Evolutionary conservation across 2,797 vertebrate species (phyloP), one percentile per base, ranked within the genome.

Genomic region (Thamnophis elegans): DNA sequence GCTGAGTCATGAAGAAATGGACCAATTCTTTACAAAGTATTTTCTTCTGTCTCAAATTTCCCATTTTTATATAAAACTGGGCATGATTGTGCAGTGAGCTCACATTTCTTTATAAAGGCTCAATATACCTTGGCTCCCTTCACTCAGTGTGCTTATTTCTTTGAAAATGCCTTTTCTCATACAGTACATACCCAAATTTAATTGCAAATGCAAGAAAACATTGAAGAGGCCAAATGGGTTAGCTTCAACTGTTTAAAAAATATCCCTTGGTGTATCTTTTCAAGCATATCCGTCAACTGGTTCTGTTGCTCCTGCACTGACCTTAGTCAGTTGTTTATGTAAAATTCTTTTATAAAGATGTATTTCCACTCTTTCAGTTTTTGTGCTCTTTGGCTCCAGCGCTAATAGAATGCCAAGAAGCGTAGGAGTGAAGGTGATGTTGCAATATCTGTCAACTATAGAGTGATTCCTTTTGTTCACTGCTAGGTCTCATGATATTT

Each of bases 331-430:
- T 96, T 89, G 94, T 95, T 94, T 95, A 91, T 91, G 86, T 90
- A 95, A 93, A 85, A 60, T 94, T 96, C 88, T 95, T 95, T 94
- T 93, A 94, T 94, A 82, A 90, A 60, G 73, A 85, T 90, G n/a
- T 93, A 93, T 95, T 96, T 92, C 88, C 94, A 95, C 56, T 62
- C 58, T 95, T 47, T 94, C 96, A 95, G 93, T 95, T 86, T 95
- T 89, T 78, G 93, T 95, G 94, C 87, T 94, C 1, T 94, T 94
- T 92, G 53, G 60, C 91, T 96, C 92, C 93, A 89, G 90, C 60
- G 96, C 93, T 93, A 93, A 91, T 78, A 95, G 87, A 90, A 89
- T 94, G 92, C 82, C 85, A 58, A 0, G 91, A 95, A 93, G 55
- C 65, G 55, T 93, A 92, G 94, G 90, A 94, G 89, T 85, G 91